Conservation (phyloP, 2,888 invertebrate species). For the Dicranocentrus wangi region DNA sequence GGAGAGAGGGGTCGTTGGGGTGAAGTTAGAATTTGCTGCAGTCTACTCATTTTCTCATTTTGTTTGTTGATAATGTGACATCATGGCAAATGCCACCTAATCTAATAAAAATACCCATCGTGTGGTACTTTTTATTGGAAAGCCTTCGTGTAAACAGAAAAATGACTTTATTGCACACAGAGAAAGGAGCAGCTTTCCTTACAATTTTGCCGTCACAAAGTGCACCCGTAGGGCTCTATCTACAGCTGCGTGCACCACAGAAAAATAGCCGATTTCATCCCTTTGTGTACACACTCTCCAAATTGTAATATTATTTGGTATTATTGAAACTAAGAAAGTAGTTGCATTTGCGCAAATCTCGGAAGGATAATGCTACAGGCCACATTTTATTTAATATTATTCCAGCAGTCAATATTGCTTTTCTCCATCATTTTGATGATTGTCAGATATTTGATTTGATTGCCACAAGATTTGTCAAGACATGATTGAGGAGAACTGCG, state of each 20-base stretch:
- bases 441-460: conserved; percentile 61
- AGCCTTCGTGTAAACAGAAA: conserved; percentile 3
- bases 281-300: conserved; percentile 46
- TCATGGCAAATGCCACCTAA: background rate
- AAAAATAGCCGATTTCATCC: conserved; percentile 7
- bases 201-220: conserved; percentile 20
- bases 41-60: too few species aligned
- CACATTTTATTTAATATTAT: conserved; percentile 52
- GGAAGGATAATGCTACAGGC: conserved; percentile 49
- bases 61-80: background rate
- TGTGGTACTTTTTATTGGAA: conserved; percentile 12
- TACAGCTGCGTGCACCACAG: conserved; percentile 6
- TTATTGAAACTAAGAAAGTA: conserved; percentile 23
- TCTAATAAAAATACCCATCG: conserved; percentile 6
- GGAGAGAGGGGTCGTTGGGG: background rate
- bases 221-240: background rate
- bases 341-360: conserved; percentile 14
- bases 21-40: background rate
- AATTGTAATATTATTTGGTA: conserved; percentile 51
- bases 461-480: conserved; percentile 62
- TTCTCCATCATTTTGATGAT: conserved; percentile 44
- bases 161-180: conserved; percentile 7
- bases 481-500: conserved; percentile 34
- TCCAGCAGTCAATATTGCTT: conserved; percentile 63
- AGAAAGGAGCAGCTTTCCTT: background rate